Evolutionary conservation across 2,888 invertebrate genomes (phyloP).

Genomic region (Mylabris sibirica): DNA sequence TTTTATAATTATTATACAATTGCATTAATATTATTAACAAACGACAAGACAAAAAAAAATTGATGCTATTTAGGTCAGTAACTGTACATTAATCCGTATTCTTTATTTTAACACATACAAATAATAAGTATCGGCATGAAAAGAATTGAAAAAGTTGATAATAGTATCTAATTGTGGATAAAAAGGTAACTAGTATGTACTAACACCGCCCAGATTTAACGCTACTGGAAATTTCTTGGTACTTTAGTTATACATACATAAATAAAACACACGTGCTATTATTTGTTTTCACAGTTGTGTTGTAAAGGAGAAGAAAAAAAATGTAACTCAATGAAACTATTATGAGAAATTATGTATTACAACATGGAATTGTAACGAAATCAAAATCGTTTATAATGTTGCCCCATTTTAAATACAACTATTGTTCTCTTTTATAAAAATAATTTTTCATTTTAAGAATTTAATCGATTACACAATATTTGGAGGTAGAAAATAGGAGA

Average conservation of each 20-base stretch:
- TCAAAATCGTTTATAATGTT: not conserved
- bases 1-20: not conserved
- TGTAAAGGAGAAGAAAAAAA: not conserved
- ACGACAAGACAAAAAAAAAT: not conserved
- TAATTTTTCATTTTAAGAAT: not conserved
- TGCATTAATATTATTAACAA: not conserved
- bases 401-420: not conserved
- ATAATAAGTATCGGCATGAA: not conserved
- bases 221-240: not conserved
- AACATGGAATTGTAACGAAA: not conserved
- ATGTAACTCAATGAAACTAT: not conserved
- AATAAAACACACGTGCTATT: not conserved
- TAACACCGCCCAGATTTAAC: not conserved
- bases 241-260: not conserved
- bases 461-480: not conserved
- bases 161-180: not conserved
- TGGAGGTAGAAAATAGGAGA: not conserved
- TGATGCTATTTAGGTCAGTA: not conserved
- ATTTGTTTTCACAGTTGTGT: not conserved
- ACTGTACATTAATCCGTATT: constrained; percentile 2
- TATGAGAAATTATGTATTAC: not conserved
- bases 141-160: too few species aligned
- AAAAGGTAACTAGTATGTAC: not conserved
- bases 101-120: not conserved
- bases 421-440: not conserved